Evolutionary conservation across 1,140 invertebrate species (phyloP).

Genomic region (Procambarus virginalis): DNA sequence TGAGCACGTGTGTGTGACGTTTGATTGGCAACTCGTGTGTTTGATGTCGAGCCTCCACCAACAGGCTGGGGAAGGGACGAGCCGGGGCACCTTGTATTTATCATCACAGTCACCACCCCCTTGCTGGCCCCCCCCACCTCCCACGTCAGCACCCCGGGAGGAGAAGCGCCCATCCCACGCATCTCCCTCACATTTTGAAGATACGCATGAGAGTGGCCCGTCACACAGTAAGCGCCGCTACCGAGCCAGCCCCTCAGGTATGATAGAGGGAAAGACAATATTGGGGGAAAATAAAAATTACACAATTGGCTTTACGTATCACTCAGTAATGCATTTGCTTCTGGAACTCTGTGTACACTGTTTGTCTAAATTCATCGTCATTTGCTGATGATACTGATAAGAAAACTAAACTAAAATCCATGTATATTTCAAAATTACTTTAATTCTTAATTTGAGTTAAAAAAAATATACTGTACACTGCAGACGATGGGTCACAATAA

Average conservation of each 20-base stretch:
- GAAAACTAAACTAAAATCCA: background rate
- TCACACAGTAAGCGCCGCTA: constrained; percentile 77
- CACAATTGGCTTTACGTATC: background rate
- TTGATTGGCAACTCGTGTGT: background rate
- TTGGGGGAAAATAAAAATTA: background rate
- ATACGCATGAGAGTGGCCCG: constrained; percentile 56
- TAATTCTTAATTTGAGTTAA: no score
- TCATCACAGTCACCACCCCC: constrained; percentile 54
- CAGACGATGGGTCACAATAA: no score
- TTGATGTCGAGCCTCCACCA: background rate
- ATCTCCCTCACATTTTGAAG: constrained; percentile 55
- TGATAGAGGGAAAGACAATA: background rate
- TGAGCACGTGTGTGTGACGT: background rate
- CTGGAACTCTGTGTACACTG: background rate
- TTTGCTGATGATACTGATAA: background rate
- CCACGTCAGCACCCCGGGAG: constrained; percentile 44
- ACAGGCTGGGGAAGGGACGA: constrained; percentile 51
- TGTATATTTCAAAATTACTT: no score
- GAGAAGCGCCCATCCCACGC: constrained; percentile 53
- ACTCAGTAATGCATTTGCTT: background rate
- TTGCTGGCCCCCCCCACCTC: constrained; percentile 60
- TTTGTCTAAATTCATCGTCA: background rate
- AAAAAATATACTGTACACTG: no score
- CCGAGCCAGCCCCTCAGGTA: constrained; percentile 78
- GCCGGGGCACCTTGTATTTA: constrained; percentile 43